These are phyloP conservation scores for Recurvirostra avosetta DNA, from an alignment of 2,113 vertebrate species.

Conservation along the genomic window DNA sequence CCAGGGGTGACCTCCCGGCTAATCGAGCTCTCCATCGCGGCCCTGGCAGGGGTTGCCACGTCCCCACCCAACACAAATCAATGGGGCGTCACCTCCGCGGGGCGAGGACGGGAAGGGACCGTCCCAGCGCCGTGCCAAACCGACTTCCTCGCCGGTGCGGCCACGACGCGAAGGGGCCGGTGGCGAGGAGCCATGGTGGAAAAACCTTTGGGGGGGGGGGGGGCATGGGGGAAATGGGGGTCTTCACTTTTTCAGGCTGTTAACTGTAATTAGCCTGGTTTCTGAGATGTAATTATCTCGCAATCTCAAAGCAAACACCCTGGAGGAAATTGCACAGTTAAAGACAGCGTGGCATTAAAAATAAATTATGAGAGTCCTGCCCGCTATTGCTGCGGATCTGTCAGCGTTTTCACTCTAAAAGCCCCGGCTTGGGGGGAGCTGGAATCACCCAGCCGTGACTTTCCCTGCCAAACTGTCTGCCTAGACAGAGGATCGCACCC, in stretches of 20 bases:
- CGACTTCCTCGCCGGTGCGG: constrained; percentile 24
- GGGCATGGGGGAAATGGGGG: neutral
- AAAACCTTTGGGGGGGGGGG: neutral
- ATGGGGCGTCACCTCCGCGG: neutral
- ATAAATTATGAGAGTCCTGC: constrained; percentile 75
- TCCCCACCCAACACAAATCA: constrained; percentile 16
- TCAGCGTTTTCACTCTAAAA: constrained; percentile 56
- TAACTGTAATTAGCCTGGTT: constrained; percentile 85
- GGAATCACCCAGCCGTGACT: constrained; percentile 45
- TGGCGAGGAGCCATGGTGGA: neutral
- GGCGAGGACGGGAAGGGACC: neutral
- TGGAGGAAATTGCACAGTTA: constrained; percentile 78
- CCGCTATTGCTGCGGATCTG: constrained; percentile 46
- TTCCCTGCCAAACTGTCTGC: constrained; percentile 30
- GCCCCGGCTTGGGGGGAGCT: neutral
- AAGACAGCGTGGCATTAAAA: constrained; percentile 78
- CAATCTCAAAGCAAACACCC: constrained; percentile 84
- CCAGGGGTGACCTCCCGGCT: neutral
- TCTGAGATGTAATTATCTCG: constrained; percentile 81
- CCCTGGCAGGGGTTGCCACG: neutral
- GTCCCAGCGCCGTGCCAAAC: neutral
- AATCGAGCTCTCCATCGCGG: neutral
- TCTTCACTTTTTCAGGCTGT: constrained; percentile 76
- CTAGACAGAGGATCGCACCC: neutral
- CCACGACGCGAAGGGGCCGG: neutral